phyloP scores from a whole-genome alignment of 92 coral and sea anemone genomes.

The Palythoa grandis region DNA sequence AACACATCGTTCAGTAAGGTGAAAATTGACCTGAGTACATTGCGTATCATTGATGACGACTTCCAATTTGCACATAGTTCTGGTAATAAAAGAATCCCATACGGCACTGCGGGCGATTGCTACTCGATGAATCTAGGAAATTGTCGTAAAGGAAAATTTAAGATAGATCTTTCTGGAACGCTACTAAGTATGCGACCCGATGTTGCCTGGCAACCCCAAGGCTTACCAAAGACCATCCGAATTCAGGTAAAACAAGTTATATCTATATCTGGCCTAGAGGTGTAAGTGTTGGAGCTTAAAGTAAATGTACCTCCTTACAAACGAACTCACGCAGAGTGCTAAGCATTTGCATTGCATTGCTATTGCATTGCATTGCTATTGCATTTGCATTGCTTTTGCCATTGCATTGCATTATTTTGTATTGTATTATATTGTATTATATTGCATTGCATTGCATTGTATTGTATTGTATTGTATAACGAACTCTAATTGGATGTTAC shows the following conservation, averaged over 20 bases:
- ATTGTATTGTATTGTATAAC: no score
- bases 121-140: conserved; percentile 87
- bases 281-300: no score
- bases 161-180: conserved; percentile 90
- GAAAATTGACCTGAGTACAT: conserved; percentile 68
- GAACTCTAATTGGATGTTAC: no score
- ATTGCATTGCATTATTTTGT: no score
- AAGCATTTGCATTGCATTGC: no score
- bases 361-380: no score
- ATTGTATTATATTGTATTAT: no score
- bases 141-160: conserved; percentile 90
- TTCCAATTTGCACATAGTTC: conserved; percentile 66
- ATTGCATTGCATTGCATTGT: no score
- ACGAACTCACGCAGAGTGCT: no score
- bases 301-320: no score
- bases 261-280: no score
- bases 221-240: conserved; percentile 76
- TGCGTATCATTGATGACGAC: conserved; percentile 72
- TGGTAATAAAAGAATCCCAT: conserved; percentile 70
- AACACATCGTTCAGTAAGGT: conserved; percentile 78
- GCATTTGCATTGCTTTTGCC: no score
- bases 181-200: conserved; percentile 68
- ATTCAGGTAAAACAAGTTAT: conserved; percentile 57
- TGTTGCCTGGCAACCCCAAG: conserved; percentile 88
- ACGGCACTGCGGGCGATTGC: conserved; percentile 99